Evolutionary conservation across 1,140 invertebrate species (phyloP).

Genomic region (Macrosteles quadrilineatus): DNA sequence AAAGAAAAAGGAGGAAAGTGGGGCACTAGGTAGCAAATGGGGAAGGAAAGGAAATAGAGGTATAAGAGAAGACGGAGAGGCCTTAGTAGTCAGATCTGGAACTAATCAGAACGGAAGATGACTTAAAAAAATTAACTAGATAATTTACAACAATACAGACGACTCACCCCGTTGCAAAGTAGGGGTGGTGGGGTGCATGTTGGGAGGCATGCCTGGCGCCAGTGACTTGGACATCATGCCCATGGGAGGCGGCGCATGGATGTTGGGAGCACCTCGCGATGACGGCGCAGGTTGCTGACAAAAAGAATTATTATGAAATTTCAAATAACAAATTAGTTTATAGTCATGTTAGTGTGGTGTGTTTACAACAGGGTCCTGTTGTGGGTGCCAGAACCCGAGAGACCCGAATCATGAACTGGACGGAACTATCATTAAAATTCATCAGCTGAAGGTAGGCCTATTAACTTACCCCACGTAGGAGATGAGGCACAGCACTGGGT

Average conservation of each 20-base stretch:
- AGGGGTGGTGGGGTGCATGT: conserved; percentile 49
- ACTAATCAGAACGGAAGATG: no score
- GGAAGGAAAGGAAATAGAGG: no score
- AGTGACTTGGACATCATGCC: conserved; percentile 50
- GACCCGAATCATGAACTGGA: no score
- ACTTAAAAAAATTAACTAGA: no score
- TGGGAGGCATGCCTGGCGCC: conserved; percentile 57
- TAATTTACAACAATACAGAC: neutral
- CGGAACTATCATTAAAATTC: no score
- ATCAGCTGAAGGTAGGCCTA: no score
- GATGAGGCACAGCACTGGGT: conserved; percentile 46
- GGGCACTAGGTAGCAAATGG: no score
- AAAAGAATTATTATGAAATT: conserved; percentile 28
- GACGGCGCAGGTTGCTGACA: conserved; percentile 57
- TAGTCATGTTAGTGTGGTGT: no score
- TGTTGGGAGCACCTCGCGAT: conserved; percentile 48
- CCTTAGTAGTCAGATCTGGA: no score
- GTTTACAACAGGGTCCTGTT: neutral
- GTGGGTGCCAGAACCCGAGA: neutral
- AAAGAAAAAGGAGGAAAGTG: no score
- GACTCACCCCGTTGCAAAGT: conserved; percentile 32
- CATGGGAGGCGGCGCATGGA: conserved; percentile 57
- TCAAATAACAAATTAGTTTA: neutral
- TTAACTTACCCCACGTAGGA: conserved; percentile 52
- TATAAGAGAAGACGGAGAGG: no score